Base-by-base conservation (phyloP, 1,140 invertebrate genomes). In the Laupala kohalensis region DNA sequence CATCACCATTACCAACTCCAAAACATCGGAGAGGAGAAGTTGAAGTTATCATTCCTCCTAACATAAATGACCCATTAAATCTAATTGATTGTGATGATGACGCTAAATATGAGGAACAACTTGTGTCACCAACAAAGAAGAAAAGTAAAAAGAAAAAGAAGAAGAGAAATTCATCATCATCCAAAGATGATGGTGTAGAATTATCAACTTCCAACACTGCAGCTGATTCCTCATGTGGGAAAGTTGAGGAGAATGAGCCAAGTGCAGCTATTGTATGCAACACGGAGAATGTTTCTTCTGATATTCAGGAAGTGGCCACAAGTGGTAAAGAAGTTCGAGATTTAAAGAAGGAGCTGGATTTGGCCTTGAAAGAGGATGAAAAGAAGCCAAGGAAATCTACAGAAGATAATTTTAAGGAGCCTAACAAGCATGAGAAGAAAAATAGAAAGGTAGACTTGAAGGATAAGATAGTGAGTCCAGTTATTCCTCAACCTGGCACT, bases 401-500 rank as follows among this genome's bases (percentile, higher is more conserved):
- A 12, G 67, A 68, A 28, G 67, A 68, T 28, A 62, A 62, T 62
- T 24, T 24, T 25, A 68, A 68, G 27, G 67, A 68, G 6, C 9
- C 4, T 0, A 23, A 29, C 29, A 68, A 68, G 29, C 13, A 9
- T 29, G 67, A 68, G 3, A 68, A 68, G 27, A 68, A 68, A 30
- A 53, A 53, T 53, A 85, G 89, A 67, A 83, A 88, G 63, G 79
- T 89, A 75, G 87, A 89, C 78, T 82, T 83, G 6, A 88, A 93
- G 79, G 93, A 95, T 80, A 94, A 94, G 80, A 96, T 96, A 78
- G 94, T 96, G 0, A 96, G 93, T 78, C 93, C 93, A 6, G 93
- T 95, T 2, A 90, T 96, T 74, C 92, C 92, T 15, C 93, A 96
- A 76, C 92, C 93, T 1, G 92, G 92, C 3, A 87, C 89, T 4